Base-by-base conservation (phyloP, 2,113 vertebrate species). In the Hydrochoerus hydrochaeris region DNA sequence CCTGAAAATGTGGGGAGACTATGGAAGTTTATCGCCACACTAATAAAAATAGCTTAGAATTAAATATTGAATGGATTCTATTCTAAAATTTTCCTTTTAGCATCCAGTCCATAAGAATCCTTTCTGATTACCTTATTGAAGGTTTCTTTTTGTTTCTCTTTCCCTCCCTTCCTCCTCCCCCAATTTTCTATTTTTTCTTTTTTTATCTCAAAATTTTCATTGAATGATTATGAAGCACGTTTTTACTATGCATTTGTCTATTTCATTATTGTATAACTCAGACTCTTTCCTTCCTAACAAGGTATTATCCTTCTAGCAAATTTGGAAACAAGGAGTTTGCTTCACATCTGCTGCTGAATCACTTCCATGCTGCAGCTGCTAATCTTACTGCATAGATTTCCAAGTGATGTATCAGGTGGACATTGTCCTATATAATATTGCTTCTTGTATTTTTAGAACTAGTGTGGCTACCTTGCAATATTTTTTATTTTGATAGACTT, bases 321-420 rank as follows among this genome's bases (percentile, higher is more conserved):
- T 97, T 97, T 89, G 84, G 83, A 92, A 96, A 77, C 7, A 62
- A 84, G 49, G 24, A 52, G 2, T 78, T 85, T 90, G 77, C 65
- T 69, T 97, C 73, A 85, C 71, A 94, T 95, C 89, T 96, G 91
- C 96, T 93, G 52, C 95, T 96, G 95, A 94, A 88, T 97, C 95
- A 89, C 89, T 91, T 94, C 54, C 41, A 30, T 63, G 9, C 32
- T 89, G 94, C 87, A 96, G 62, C 87, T 93, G 80, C 95, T 91
- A 60, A 52, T 84, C 80, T 84, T 57, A 57, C 11, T 73, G 62
- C 67, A 85, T 87, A 19, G 3, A 11, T 28, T 32, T 71, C 60
- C 19, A 65, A 86, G 24, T 28, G n/a, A 69, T 75, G 26, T 69
- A 67, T 90, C 62, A 96, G 57, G 81, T 88, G 80, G 22, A 16